A percentile compares a stretch with the other conserved stretches of the same genome.
phyloP scores from a whole-genome alignment of 1,140 invertebrate species.

The Dolichoris vasculosae region DNA sequence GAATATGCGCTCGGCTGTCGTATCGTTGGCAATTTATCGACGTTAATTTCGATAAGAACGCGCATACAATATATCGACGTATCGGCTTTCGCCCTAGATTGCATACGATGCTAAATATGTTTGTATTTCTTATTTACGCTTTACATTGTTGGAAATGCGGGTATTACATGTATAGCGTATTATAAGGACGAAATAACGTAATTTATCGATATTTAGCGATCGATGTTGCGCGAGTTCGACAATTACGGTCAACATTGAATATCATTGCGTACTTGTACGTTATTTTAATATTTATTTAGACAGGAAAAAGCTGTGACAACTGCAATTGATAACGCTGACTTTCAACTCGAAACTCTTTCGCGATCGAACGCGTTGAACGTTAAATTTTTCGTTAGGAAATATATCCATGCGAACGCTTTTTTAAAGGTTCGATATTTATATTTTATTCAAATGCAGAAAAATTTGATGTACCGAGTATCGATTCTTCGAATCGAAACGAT shows the following conservation, averaged over 20 bases:
- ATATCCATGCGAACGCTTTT: too few relatives aligned
- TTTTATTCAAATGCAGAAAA: too few relatives aligned
- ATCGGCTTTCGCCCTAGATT: neutral
- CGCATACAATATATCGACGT: neutral
- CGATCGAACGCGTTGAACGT: too few relatives aligned
- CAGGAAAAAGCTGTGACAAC: neutral
- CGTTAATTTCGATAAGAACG: neutral
- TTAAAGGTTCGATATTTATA: too few relatives aligned
- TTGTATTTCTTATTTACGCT: neutral
- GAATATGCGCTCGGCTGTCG: neutral
- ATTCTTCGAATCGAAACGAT: too few relatives aligned
- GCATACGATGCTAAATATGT: neutral
- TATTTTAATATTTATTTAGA: neutral
- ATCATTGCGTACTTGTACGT: neutral
- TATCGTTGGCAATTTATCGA: conserved; percentile 1
- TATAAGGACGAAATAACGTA: too few relatives aligned
- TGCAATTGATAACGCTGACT: neutral
- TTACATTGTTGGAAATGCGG: neutral
- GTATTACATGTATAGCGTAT: neutral
- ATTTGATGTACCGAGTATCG: too few relatives aligned
- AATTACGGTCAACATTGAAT: neutral
- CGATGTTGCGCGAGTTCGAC: neutral
- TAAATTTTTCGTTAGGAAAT: too few relatives aligned
- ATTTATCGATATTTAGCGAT: neutral
- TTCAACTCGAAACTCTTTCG: neutral